Conservation (phyloP, 2,113 vertebrate genomes). For the Limnothrissa miodon region DNA sequence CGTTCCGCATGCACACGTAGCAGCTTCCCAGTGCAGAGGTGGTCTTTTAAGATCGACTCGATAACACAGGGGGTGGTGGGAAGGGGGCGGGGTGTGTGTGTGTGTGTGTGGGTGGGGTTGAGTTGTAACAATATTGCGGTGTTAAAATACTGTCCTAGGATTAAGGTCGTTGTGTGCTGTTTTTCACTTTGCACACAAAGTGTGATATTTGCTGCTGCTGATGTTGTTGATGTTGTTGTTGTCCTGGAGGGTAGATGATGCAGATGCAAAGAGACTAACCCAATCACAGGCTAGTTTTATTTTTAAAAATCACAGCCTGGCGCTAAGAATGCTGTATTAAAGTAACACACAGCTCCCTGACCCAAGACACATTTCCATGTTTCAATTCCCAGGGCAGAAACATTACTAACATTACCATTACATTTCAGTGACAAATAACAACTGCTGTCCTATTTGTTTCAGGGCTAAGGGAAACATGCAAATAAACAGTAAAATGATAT, state of each 20-base stretch:
- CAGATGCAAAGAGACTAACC: background rate
- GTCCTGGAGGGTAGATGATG: background rate
- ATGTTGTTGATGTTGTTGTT: too few relatives aligned
- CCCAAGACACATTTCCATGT: background rate
- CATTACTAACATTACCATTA: background rate
- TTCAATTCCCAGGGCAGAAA: background rate
- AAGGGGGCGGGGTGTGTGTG: too few relatives aligned
- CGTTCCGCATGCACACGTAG: background rate
- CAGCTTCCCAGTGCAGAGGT: background rate
- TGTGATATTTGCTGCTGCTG: background rate
- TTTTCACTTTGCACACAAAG: background rate
- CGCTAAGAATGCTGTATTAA: background rate
- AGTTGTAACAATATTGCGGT: background rate
- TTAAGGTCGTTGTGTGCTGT: background rate
- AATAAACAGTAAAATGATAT: background rate
- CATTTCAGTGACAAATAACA: background rate
- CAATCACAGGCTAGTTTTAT: background rate
- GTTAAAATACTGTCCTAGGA: background rate
- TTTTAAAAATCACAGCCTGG: background rate
- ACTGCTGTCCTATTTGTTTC: background rate
- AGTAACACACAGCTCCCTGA: background rate
- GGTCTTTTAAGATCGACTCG: background rate
- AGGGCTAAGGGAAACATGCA: background rate
- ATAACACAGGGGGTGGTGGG: background rate
- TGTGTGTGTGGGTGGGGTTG: too few relatives aligned